phyloP scores from a whole-genome alignment of 1,140 invertebrate species.

The Vanessa atalanta region DNA sequence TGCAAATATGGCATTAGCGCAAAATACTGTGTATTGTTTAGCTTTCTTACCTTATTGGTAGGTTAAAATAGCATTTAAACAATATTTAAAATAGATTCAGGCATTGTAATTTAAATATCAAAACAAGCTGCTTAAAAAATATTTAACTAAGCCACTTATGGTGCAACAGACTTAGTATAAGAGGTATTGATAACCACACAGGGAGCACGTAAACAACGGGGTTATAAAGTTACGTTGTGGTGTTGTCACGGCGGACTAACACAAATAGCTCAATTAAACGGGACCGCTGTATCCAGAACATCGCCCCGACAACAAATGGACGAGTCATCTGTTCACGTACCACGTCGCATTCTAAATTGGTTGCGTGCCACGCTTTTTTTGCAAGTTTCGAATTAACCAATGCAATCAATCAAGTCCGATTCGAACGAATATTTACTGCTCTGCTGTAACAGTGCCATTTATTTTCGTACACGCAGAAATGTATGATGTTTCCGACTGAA shows the following conservation, averaged over 20 bases:
- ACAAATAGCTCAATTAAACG: slow-evolving; percentile 76
- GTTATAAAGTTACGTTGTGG: slow-evolving; percentile 52
- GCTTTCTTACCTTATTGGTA: too few species aligned
- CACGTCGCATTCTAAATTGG: slow-evolving; percentile 68
- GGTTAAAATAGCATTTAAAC: too few species aligned
- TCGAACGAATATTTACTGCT: slow-evolving; percentile 41
- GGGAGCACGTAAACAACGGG: slow-evolving; percentile 40
- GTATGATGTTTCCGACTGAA: slow-evolving; percentile 30
- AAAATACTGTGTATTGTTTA: too few species aligned
- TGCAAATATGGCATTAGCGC: too few species aligned
- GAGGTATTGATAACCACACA: slow-evolving; percentile 16
- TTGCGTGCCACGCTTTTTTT: slow-evolving; percentile 54
- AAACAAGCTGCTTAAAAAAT: too few species aligned
- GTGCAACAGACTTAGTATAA: background rate
- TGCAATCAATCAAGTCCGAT: slow-evolving; percentile 55
- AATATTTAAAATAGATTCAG: too few species aligned
- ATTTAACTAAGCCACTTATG: background rate
- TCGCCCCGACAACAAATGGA: slow-evolving; percentile 63
- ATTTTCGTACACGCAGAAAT: slow-evolving; percentile 29
- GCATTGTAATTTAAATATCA: too few species aligned
- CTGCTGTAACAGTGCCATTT: slow-evolving; percentile 33
- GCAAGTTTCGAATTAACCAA: slow-evolving; percentile 57
- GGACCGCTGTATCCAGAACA: slow-evolving; percentile 53
- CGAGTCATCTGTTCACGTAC: slow-evolving; percentile 62
- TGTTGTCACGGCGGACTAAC: slow-evolving; percentile 57